Conservation (phyloP, 2,113 vertebrate species). For the human region GRCh38 chr5:144147001-144147500, state of each 20-base stretch:
- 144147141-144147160: background rate
- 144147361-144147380: background rate
- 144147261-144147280: background rate
- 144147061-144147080: background rate
- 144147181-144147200: background rate
- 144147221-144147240: background rate
- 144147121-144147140: background rate
- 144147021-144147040: background rate
- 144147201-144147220: background rate
- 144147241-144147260: background rate
- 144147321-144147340: conserved; percentile 29
- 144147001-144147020: background rate
- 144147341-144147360: background rate
- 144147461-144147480: background rate
- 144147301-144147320: background rate
- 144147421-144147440: background rate
- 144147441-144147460: background rate
- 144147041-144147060: background rate
- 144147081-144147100: background rate
- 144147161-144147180: background rate
- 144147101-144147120: background rate
- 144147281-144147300: conserved; percentile 3
- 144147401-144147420: background rate
- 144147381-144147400: background rate
- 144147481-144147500: background rate